These are phyloP conservation scores for Drosophila basisetae DNA, from an alignment of 2,888 invertebrate species.

Conservation along the genomic window DNA sequence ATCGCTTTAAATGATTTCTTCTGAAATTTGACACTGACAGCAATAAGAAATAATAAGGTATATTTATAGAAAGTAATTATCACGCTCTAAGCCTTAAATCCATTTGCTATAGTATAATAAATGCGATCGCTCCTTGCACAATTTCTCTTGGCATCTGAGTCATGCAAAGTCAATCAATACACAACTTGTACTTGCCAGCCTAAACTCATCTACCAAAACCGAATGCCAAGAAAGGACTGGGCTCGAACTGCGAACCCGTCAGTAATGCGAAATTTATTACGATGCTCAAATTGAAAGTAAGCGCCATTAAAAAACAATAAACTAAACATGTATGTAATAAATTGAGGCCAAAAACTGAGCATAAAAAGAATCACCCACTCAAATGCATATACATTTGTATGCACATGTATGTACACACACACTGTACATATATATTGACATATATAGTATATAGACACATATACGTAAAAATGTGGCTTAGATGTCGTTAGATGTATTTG, in stretches of 20 bases:
- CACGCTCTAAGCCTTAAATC: not conserved
- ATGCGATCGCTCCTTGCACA: not conserved
- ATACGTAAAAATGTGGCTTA: constrained; percentile 12
- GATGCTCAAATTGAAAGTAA: constrained; percentile 77
- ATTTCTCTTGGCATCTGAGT: not conserved
- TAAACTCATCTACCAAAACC: not conserved
- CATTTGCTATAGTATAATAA: not conserved
- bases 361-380: constrained; percentile 7
- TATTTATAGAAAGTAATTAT: not conserved
- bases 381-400: not conserved
- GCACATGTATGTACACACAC: not conserved
- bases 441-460: constrained; percentile 1
- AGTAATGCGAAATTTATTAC: constrained; percentile 79
- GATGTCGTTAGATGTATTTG: constrained; percentile 32
- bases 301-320: constrained; percentile 78
- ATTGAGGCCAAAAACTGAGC: constrained; percentile 50
- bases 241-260: constrained; percentile 28
- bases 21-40: not conserved
- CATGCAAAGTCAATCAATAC: constrained; percentile 8
- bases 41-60: not conserved
- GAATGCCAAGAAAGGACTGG: constrained; percentile 25
- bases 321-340: constrained; percentile 78
- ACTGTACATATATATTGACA: constrained; percentile 3
- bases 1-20: not conserved
- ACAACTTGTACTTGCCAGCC: not conserved